Evolutionary conservation across 2,888 invertebrate species (phyloP), one percentile per base, ranked within the genome.

Genomic region (Cynaeus angustus): DNA sequence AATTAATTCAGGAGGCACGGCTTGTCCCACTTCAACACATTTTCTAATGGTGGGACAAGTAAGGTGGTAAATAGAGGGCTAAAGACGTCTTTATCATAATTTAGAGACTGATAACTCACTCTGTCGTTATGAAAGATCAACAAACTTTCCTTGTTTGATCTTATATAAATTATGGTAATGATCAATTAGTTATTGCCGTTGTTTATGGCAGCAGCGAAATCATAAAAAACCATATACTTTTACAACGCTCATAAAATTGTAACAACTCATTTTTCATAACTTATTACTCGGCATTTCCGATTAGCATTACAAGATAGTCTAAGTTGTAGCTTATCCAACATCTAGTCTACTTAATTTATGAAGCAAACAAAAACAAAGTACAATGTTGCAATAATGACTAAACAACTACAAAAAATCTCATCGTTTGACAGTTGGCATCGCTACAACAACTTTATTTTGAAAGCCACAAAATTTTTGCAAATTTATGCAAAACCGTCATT

Each of bases 131-230:
- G 1, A 33, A 33, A 33, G 7, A 33, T 33, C 33, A 33, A 33
- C 21, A 21, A 21, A 21, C 21, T 21, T 21, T n/a, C n/a, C n/a
- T n/a, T n/a, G n/a, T n/a, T n/a, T 21, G 21, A 21, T 21, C 21
- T 21, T 21, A 14, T n/a, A 59, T 50, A 61, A 48, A 61, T 61
- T 61, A 61, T 50, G 50, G 33, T 61, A 61, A 61, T 37, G 50
- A 48, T 38, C 61, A 61, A 61, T 61, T 48, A 61, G 37, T 48
- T 61, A 59, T 61, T 61, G 14, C 28, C 16, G 59, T 59, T 59
- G 59, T 59, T 59, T 59, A 59, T 59, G 59, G 16, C 45, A 59
- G 45, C n/a, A 46, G 9, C 9, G 59, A 37, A 59, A 59, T 59
- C 37, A 37, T 37, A 37, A 37, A 21, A 33, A 37, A 48, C 13